Base-by-base conservation (phyloP, 2,797 vertebrate genomes). In the Oreonectes daqikongensis region DNA sequence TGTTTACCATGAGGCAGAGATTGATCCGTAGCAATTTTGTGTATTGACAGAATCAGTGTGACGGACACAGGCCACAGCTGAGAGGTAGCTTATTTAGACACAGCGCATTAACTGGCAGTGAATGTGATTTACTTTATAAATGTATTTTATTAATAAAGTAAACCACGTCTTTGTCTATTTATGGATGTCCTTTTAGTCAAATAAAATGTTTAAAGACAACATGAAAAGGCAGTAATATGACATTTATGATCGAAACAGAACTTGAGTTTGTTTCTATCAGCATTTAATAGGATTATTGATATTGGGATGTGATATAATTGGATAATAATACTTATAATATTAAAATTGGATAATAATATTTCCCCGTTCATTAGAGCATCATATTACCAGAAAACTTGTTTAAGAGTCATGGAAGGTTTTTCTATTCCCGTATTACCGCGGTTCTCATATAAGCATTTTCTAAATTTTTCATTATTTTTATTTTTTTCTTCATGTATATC, bases 21-120 rank as follows among this genome's bases (percentile, higher is more conserved):
- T 63, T 63, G 53, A 46, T 18, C 46, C 64, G 24, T 8, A 48
- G 74, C 57, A 57, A 59, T 67, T 72, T 77, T 81, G 28, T 69
- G 17, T 63, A 67, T 77, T 81, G 69, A 67, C 65, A 70, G 38
- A 74, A 61, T 69, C 26, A 24, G 30, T 69, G 61, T 79, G 35
- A 72, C 11, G 7, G 60, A 28, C 67, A 61, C 32, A 28, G 32
- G 59, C 52, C 64, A 18, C 73, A 78, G 65, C 60, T 71, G 74
- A 30, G 48, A 70, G 75, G 72, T 50, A 76, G 52, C 53, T 55
- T 22, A 64, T 26, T 70, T 52, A 20, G 52, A 66, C 40, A 24
- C 28, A 9, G 20, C 57, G 22, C 26, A 30, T 55, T 32, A 26
- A 22, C 14, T 66, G 73, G 24, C 50, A 20, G 20, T 42, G 32